phyloP scores from a whole-genome alignment of 2,888 invertebrate genomes.

The Germaria angustata region DNA sequence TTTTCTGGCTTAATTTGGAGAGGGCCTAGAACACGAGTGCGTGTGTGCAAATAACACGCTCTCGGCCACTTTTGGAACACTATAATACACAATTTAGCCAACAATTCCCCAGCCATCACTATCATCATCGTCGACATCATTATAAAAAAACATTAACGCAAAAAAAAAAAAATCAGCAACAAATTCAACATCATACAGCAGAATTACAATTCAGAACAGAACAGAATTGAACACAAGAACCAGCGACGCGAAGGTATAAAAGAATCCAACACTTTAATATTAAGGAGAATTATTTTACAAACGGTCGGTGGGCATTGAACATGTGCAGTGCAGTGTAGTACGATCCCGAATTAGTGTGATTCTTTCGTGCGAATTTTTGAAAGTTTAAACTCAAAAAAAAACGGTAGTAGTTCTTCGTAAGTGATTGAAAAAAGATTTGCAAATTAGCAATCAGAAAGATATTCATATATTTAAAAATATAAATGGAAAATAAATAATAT shows the following conservation, averaged over 20 bases:
- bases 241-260: conserved; percentile 77
- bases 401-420: too few species aligned
- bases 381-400: not conserved
- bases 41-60: conserved; percentile 32
- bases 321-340: not conserved
- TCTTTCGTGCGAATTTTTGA: not conserved
- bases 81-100: conserved; percentile 30
- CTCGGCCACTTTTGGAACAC: conserved; percentile 23
- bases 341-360: not conserved
- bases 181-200: conserved; percentile 45
- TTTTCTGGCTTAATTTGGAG: conserved; percentile 32
- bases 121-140: conserved; percentile 55
- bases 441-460: too few species aligned
- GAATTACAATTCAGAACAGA: conserved; percentile 61
- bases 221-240: conserved; percentile 41
- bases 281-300: conserved; percentile 63
- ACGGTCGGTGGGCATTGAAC: conserved; percentile 62
- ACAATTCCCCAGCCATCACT: conserved; percentile 46
- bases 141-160: conserved; percentile 32
- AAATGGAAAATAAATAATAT: not conserved
- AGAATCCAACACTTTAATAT: conserved; percentile 74
- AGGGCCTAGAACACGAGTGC: conserved; percentile 33
- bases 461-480: not conserved
- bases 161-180: conserved; percentile 44
- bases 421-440: too few species aligned